Conservation (phyloP, 2,113 vertebrate genomes). For the Hydrochoerus hydrochaeris region DNA sequence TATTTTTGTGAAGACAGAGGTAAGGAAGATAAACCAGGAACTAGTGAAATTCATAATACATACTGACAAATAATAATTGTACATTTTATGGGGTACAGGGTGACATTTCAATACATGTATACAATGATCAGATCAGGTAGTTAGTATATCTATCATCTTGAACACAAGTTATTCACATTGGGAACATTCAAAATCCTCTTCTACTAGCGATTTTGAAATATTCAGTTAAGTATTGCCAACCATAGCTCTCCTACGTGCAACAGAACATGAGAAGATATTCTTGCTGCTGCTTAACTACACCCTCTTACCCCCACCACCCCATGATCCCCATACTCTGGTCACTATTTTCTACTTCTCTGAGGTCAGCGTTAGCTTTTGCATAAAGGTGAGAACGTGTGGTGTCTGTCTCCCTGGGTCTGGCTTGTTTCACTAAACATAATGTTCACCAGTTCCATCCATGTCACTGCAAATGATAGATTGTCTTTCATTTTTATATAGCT, state of each 20-base stretch:
- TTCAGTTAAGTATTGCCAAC: not conserved
- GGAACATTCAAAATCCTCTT: not conserved
- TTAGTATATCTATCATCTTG: not conserved
- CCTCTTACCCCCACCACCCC: not conserved
- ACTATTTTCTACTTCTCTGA: not conserved
- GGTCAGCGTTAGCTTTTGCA: not conserved
- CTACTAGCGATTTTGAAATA: not conserved
- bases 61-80: not conserved
- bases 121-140: not conserved
- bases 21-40: not conserved
- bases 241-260: not conserved
- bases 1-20: not conserved
- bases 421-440: not conserved
- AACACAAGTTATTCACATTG: not conserved
- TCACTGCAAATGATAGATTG: not conserved
- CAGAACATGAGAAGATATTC: not conserved
- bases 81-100: not conserved
- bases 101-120: not conserved
- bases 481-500: not conserved
- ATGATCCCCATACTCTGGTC: not conserved
- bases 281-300: too few relatives aligned
- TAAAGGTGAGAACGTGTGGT: not conserved
- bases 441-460: not conserved
- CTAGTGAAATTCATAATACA: not conserved
- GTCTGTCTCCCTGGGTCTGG: not conserved